phyloP scores from a whole-genome alignment of 2,888 invertebrate species.

The Eristalinus aeneus region DNA sequence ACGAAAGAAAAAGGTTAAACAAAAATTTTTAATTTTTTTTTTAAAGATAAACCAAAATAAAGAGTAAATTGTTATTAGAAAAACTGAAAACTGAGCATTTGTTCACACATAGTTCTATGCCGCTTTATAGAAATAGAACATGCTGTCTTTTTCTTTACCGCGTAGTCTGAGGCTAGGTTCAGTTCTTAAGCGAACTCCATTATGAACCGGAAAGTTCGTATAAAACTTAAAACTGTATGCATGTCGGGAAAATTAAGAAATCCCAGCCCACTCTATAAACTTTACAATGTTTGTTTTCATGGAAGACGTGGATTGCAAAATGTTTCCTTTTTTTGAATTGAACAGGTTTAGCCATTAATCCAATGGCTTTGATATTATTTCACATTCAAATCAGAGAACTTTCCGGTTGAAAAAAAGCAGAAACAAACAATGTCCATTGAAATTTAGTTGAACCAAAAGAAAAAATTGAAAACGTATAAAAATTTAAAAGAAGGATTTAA shows the following conservation, averaged over 20 bases:
- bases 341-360: too few species aligned
- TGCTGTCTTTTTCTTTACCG: neutral
- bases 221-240: neutral
- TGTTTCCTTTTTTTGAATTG: too few species aligned
- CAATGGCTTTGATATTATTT: too few species aligned
- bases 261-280: neutral
- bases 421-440: neutral
- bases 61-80: slow-evolving; percentile 16
- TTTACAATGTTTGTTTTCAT: neutral
- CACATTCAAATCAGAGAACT: neutral
- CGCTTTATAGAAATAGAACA: neutral
- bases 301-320: too few species aligned
- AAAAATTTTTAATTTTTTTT: slow-evolving; percentile 26
- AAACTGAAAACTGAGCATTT: slow-evolving; percentile 45
- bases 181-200: neutral
- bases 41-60: slow-evolving; percentile 11
- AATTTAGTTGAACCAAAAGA: neutral
- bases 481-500: neutral
- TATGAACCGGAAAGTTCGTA: neutral
- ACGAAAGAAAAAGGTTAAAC: slow-evolving; percentile 1
- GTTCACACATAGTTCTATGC: neutral
- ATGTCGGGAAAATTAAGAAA: too few species aligned
- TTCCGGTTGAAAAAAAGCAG: neutral
- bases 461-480: neutral
- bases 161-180: neutral